phyloP scores from a whole-genome alignment of 2,113 vertebrate species.

The Melanotaenia duboulayi region DNA sequence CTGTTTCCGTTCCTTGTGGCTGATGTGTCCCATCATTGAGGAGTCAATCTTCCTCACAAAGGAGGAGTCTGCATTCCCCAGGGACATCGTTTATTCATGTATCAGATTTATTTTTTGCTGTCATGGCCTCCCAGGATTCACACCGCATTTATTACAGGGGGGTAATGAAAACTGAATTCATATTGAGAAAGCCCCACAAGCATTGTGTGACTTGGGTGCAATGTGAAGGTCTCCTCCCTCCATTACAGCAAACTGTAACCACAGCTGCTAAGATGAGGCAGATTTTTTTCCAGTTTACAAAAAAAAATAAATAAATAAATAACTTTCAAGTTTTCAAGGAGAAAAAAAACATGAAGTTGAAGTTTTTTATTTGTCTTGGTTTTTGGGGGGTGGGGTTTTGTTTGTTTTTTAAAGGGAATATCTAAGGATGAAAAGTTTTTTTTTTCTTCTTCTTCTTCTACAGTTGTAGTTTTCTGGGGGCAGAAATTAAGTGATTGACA shows the following conservation, averaged over 20 bases:
- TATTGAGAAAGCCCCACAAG: conserved; percentile 62
- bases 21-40: conserved; percentile 80
- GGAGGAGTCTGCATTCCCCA: conserved; percentile 76
- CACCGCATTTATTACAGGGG: conserved; percentile 77
- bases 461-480: conserved; percentile 10
- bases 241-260: conserved; percentile 22
- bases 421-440: conserved; percentile 33
- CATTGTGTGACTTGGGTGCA: conserved; percentile 71
- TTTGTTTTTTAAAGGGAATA: conserved; percentile 13
- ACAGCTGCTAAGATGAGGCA: conserved; percentile 25
- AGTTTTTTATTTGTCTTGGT: background rate
- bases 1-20: conserved; percentile 75
- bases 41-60: conserved; percentile 84
- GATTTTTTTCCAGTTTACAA: conserved; percentile 23
- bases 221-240: conserved; percentile 66
- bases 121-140: conserved; percentile 76
- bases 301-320: conserved; percentile 12
- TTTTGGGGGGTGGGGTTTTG: too few species aligned
- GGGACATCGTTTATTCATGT: conserved; percentile 84
- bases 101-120: conserved; percentile 83
- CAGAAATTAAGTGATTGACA: conserved; percentile 12
- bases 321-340: conserved; percentile 54
- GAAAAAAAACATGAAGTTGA: conserved; percentile 34
- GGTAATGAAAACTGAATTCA: conserved; percentile 83
- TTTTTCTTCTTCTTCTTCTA: conserved; percentile 33